These are phyloP conservation scores for Nineta flava DNA, from an alignment of 2,888 invertebrate genomes.

Conservation along the genomic window DNA sequence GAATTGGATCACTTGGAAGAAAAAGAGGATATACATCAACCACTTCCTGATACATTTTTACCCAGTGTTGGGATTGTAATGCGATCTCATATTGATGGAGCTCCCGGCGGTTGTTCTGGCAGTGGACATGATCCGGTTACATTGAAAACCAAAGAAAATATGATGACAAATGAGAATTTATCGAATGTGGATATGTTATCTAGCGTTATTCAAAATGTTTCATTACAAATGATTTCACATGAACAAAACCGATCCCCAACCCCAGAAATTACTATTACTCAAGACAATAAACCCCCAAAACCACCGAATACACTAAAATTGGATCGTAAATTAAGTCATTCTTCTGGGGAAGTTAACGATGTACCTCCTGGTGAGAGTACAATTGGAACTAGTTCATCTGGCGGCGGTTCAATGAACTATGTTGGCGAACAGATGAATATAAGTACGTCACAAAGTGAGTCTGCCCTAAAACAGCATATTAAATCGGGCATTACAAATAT, in stretches of 20 bases:
- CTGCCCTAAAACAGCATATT: conserved; percentile 47
- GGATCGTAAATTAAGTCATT: conserved; percentile 49
- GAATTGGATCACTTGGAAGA: conserved; percentile 8
- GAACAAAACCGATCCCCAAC: conserved; percentile 29
- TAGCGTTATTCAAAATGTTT: conserved; percentile 26
- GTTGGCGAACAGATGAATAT: conserved; percentile 43
- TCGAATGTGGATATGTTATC: conserved; percentile 25
- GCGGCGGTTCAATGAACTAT: too few relatives aligned
- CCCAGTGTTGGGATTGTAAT: conserved; percentile 52
- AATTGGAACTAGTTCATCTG: conserved; percentile 10
- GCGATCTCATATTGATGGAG: conserved; percentile 17
- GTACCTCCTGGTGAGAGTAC: conserved; percentile 13
- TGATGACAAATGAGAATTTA: conserved; percentile 19
- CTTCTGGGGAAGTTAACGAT: conserved; percentile 45
- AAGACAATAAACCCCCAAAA: conserved; percentile 23
- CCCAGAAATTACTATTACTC: conserved; percentile 44
- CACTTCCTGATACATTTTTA: conserved; percentile 34
- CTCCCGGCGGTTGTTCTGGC: conserved; percentile 12
- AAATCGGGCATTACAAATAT: conserved; percentile 35
- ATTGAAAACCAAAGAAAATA: conserved; percentile 28
- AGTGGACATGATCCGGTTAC: conserved; percentile 15
- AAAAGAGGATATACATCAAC: conserved; percentile 13
- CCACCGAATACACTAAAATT: conserved; percentile 39
- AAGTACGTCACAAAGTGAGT: conserved; percentile 64
- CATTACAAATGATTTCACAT: conserved; percentile 5